phyloP scores from a whole-genome alignment of 2,888 invertebrate genomes.

The Polydrusus pterygomalis region DNA sequence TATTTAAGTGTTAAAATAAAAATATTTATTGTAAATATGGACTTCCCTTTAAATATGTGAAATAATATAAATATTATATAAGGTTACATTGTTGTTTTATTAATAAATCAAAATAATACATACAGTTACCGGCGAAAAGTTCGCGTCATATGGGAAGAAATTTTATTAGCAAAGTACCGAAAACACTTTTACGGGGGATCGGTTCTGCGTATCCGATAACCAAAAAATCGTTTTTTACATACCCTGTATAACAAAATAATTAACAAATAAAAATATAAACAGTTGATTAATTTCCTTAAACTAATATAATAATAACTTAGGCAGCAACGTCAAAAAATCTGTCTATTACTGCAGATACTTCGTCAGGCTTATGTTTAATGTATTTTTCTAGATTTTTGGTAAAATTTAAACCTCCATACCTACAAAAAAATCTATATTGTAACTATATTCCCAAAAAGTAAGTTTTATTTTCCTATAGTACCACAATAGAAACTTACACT shows the following conservation, averaged over 20 bases:
- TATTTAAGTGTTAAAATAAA: slow-evolving; percentile 15
- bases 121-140: too few relatives aligned
- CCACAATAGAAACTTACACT: too few relatives aligned
- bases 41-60: slow-evolving; percentile 1
- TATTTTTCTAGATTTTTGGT: slow-evolving; percentile 96
- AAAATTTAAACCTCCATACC: slow-evolving; percentile 85
- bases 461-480: too few relatives aligned
- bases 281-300: background rate
- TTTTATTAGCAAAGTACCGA: too few relatives aligned
- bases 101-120: background rate
- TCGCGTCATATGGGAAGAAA: too few relatives aligned
- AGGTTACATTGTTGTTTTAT: slow-evolving; percentile 2
- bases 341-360: slow-evolving; percentile 88
- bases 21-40: slow-evolving; percentile 26
- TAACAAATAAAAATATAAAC: background rate
- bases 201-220: too few relatives aligned
- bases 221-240: too few relatives aligned
- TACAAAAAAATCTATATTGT: slow-evolving; percentile 65
- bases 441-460: too few relatives aligned
- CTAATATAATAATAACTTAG: slow-evolving; percentile 68
- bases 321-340: slow-evolving; percentile 95
- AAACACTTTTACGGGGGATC: too few relatives aligned
- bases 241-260: background rate
- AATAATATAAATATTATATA: slow-evolving; percentile 15
- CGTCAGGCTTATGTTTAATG: slow-evolving; percentile 90